phyloP scores from a whole-genome alignment of 2,888 invertebrate species.

The Philaethria dido region DNA sequence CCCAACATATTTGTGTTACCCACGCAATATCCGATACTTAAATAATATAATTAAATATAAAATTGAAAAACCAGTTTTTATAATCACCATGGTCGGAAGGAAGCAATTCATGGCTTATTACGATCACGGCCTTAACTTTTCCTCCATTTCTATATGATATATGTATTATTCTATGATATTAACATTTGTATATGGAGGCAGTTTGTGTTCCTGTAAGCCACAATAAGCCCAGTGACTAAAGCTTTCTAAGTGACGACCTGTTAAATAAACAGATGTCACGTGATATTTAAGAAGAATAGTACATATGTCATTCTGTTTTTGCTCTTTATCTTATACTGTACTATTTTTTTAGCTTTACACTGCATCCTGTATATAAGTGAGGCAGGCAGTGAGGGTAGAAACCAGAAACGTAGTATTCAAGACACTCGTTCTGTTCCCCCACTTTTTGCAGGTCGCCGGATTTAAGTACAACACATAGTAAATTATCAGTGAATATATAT shows the following conservation, averaged over 20 bases:
- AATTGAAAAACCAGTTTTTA: conserved; percentile 32
- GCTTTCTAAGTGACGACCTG: too few species aligned
- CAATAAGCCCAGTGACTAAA: not conserved
- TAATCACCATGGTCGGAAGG: conserved; percentile 37
- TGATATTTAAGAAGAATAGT: not conserved
- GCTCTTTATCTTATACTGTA: too few species aligned
- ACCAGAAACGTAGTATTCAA: too few species aligned
- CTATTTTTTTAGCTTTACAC: too few species aligned
- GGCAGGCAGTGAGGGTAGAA: too few species aligned
- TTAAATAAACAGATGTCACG: too few species aligned
- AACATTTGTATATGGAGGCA: conserved; percentile 3
- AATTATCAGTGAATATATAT: too few species aligned
- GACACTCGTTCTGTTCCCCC: too few species aligned
- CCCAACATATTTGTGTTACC: not conserved
- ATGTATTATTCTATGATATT: conserved; percentile 1
- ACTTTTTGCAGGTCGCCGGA: too few species aligned
- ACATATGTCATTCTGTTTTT: too few species aligned
- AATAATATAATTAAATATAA: conserved; percentile 40
- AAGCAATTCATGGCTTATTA: conserved; percentile 21
- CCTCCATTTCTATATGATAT: not conserved
- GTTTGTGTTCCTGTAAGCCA: conserved; percentile 9
- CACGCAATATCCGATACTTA: not conserved
- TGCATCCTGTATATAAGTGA: too few species aligned
- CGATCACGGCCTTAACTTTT: conserved; percentile 17
- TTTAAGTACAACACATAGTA: too few species aligned